Evolutionary conservation across 2,888 invertebrate genomes (phyloP).

Genomic region (Euzetes globulus): DNA sequence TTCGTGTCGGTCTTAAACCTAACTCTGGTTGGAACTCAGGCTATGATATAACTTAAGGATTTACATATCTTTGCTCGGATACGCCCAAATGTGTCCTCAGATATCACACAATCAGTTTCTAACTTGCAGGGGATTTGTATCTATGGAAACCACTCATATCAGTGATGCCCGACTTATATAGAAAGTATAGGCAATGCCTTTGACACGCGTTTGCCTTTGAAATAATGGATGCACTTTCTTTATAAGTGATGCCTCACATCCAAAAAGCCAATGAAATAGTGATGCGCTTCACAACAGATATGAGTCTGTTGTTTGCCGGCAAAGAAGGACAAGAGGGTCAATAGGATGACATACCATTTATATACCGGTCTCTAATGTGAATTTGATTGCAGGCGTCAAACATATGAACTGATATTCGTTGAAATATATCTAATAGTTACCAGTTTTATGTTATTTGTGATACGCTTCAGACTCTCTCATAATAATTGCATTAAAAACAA

Average conservation of each 20-base stretch:
- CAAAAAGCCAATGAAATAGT: slow-evolving; percentile 1
- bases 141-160: neutral
- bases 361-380: slow-evolving; percentile 16
- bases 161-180: neutral
- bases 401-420: neutral
- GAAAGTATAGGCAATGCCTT: slow-evolving; percentile 9
- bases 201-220: slow-evolving; percentile 6
- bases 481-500: neutral
- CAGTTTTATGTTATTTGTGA: neutral
- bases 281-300: slow-evolving; percentile 15
- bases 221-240: slow-evolving; percentile 18
- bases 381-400: slow-evolving; percentile 16
- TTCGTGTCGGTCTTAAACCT: neutral
- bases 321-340: slow-evolving; percentile 9
- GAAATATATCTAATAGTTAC: neutral
- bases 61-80: slow-evolving; percentile 8
- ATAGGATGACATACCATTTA: slow-evolving; percentile 9
- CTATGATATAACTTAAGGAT: neutral
- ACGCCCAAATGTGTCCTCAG: slow-evolving; percentile 26
- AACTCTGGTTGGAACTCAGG: neutral
- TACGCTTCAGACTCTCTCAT: neutral
- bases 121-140: slow-evolving; percentile 7
- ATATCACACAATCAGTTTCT: slow-evolving; percentile 17
- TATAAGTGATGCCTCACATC: slow-evolving; percentile 12
- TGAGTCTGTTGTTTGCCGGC: neutral